Evolutionary conservation across 2,888 invertebrate genomes (phyloP).

Genomic region (Thereva nobilitata): DNA sequence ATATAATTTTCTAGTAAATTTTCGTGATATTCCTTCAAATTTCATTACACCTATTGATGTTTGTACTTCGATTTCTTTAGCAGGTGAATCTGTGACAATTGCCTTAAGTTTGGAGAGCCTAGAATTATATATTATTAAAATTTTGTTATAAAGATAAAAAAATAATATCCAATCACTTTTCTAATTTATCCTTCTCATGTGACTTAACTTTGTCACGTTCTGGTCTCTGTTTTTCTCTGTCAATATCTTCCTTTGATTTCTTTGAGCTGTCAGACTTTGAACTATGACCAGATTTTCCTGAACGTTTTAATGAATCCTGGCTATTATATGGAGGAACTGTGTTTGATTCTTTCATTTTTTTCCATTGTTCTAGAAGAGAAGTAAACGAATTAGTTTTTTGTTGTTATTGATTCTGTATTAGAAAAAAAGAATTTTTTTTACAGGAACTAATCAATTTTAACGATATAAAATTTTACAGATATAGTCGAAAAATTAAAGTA

Average conservation of each 20-base stretch:
- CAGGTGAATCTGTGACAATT: conserved; percentile 61
- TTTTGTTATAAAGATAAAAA: background rate
- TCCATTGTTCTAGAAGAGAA: conserved; percentile 72
- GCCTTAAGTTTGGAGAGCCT: conserved; percentile 58
- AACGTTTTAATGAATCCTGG: conserved; percentile 53
- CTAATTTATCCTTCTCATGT: conserved; percentile 68
- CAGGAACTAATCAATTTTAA: too few relatives aligned
- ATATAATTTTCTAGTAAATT: conserved; percentile 86
- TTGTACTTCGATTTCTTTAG: conserved; percentile 77
- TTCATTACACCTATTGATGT: conserved; percentile 82
- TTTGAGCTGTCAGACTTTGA: conserved; percentile 46
- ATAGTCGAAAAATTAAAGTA: too few relatives aligned
- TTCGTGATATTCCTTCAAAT: conserved; percentile 84
- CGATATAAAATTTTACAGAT: too few relatives aligned
- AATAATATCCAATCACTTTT: conserved; percentile 43
- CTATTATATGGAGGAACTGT: conserved; percentile 60
- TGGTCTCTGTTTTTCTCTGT: conserved; percentile 65
- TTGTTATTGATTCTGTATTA: background rate
- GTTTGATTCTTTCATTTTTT: conserved; percentile 70
- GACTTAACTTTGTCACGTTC: conserved; percentile 67
- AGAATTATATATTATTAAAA: background rate
- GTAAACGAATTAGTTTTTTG: too few relatives aligned
- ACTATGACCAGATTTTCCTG: conserved; percentile 28
- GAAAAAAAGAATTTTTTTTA: too few relatives aligned
- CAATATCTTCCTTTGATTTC: conserved; percentile 56